A percentile compares a stretch with the other conserved stretches of the same genome.
These are phyloP conservation scores for Mungos mungo DNA, from an alignment of 2,113 vertebrate genomes.

Conservation along the genomic window DNA sequence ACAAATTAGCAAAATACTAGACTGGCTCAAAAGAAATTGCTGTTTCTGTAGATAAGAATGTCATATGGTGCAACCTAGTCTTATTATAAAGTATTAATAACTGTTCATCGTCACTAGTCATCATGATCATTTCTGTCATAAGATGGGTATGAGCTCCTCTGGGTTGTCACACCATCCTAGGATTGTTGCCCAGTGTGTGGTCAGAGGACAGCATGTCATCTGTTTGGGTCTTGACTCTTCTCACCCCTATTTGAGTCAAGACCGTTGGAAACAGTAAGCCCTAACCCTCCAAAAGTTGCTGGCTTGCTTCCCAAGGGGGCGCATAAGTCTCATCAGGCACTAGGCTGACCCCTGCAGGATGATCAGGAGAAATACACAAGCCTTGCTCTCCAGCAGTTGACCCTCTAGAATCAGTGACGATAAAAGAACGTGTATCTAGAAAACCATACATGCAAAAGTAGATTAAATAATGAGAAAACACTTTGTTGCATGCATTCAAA, in stretches of 20 bases:
- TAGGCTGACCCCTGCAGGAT: background rate
- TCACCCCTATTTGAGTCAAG: background rate
- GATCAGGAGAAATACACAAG: background rate
- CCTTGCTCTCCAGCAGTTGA: background rate
- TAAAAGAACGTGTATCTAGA: background rate
- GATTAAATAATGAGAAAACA: background rate
- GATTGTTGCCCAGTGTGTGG: background rate
- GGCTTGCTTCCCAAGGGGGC: background rate
- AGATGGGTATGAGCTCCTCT: accelerated
- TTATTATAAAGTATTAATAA: background rate
- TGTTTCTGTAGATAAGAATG: background rate
- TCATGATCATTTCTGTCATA: background rate
- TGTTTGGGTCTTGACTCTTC: background rate
- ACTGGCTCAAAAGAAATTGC: background rate
- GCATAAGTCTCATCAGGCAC: too few species aligned
- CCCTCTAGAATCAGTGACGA: background rate
- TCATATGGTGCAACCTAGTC: background rate
- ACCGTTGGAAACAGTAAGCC: background rate
- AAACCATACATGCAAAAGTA: background rate
- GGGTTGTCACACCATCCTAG: background rate
- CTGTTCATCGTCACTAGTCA: background rate
- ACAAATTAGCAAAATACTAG: background rate
- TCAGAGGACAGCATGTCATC: background rate
- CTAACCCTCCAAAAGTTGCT: background rate
- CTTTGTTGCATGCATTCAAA: background rate